Conservation (phyloP, 2,113 vertebrate genomes). For the Mirza zaza region DNA sequence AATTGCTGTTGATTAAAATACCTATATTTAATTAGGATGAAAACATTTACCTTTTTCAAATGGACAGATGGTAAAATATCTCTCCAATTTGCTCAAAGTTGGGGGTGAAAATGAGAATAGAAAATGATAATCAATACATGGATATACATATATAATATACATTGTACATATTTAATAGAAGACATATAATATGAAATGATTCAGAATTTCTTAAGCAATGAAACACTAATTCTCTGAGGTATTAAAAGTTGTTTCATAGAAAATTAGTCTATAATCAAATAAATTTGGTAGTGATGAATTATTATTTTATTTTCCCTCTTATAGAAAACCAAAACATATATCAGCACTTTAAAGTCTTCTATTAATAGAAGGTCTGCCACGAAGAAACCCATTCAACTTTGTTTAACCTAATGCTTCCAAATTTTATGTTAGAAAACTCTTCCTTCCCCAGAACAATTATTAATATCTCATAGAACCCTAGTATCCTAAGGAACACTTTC, state of each 20-base stretch:
- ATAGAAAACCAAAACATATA: constrained; percentile 17
- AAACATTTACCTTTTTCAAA: constrained; percentile 15
- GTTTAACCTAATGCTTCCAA: background rate
- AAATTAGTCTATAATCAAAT: background rate
- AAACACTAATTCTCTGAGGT: background rate
- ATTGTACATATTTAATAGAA: background rate
- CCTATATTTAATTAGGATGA: background rate
- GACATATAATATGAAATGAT: background rate
- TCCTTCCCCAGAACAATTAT: background rate
- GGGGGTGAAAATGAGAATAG: background rate
- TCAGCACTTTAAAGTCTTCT: background rate
- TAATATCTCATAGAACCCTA: background rate
- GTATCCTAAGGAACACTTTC: constrained; percentile 29
- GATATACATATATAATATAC: background rate
- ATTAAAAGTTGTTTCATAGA: background rate
- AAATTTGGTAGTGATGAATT: background rate
- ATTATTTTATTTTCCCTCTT: constrained; percentile 35
- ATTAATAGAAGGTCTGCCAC: background rate
- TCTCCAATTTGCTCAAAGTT: background rate
- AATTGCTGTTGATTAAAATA: background rate
- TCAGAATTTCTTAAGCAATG: constrained; percentile 11
- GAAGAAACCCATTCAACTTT: constrained; percentile 41
- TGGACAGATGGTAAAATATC: background rate
- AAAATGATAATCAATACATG: background rate
- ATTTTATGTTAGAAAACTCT: constrained; percentile 22